A percentile compares a stretch with the other conserved stretches of the same genome.
Evolutionary conservation across 2,113 vertebrate genomes (phyloP).

Genomic region (Oxyruncus cristatus): DNA sequence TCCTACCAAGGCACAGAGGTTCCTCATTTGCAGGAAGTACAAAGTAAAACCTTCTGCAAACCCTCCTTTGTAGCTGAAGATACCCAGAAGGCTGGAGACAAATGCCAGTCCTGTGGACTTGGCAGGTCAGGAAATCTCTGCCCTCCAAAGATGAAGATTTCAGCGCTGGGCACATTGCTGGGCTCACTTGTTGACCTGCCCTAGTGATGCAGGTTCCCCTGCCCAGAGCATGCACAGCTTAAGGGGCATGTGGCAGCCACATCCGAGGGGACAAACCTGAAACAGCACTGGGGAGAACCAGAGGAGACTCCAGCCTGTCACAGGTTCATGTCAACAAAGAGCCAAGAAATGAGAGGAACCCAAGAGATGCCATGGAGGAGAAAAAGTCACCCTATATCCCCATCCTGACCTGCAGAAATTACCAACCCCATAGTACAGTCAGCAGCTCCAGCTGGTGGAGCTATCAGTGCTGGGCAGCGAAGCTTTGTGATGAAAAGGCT

Average conservation of each 20-base stretch:
- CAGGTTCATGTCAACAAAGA: not conserved
- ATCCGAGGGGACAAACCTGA: not conserved
- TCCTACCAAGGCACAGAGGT: not conserved
- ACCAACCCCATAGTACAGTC: fast-evolving
- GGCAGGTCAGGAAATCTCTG: not conserved
- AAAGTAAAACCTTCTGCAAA: not conserved
- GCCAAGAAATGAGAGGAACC: not conserved
- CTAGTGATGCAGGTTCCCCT: not conserved
- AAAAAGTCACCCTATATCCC: not conserved
- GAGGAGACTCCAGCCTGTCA: not conserved
- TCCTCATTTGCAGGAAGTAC: not conserved
- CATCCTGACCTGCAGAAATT: not conserved
- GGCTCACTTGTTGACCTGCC: not conserved
- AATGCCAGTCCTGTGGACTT: not conserved
- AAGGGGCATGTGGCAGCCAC: not conserved
- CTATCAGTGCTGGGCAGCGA: not conserved
- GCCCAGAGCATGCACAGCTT: fast-evolving
- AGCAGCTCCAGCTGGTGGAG: not conserved
- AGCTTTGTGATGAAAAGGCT: not conserved
- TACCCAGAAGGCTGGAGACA: not conserved
- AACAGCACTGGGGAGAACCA: not conserved
- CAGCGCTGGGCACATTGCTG: not conserved
- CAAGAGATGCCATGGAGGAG: not conserved
- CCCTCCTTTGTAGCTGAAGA: not conserved
- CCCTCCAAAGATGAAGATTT: not conserved